Evolutionary conservation across 30 jellyfish, hydroid and myxozoan genomes (phyloP).

Genomic region (Cassiopea andromeda): DNA sequence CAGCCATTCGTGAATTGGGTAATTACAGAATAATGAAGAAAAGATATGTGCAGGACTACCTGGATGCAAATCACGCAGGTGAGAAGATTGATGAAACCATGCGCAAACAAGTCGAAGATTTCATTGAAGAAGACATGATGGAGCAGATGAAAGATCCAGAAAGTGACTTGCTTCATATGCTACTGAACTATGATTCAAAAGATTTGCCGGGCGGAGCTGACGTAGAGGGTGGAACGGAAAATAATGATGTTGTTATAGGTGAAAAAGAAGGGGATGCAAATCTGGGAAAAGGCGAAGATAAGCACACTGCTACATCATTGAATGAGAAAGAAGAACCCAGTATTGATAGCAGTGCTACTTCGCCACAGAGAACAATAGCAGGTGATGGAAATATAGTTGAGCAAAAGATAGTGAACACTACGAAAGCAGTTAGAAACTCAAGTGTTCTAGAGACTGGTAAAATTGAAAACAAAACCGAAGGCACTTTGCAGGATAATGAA

Average conservation of each 20-base stretch:
- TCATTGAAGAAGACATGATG: constrained; percentile 51
- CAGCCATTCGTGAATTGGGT: constrained; percentile 34
- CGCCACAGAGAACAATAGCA: not conserved
- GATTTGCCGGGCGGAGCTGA: constrained; percentile 48
- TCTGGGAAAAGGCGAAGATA: not conserved
- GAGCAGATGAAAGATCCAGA: constrained; percentile 63
- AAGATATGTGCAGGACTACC: constrained; percentile 35
- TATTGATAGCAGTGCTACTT: not conserved
- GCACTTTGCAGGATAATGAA: not conserved
- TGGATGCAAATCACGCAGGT: constrained; percentile 39
- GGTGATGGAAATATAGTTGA: not conserved
- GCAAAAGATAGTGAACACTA: not conserved
- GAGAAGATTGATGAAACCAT: constrained; percentile 34
- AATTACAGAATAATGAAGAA: constrained; percentile 50
- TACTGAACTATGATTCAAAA: constrained; percentile 40
- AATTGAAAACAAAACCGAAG: not conserved
- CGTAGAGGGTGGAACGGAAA: constrained; percentile 8
- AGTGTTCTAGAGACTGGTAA: not conserved
- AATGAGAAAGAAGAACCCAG: not conserved
- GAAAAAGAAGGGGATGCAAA: not conserved
- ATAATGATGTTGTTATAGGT: not conserved
- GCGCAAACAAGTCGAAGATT: constrained; percentile 41
- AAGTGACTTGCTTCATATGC: constrained; percentile 45
- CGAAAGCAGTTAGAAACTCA: not conserved
- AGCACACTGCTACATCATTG: not conserved